A percentile compares a stretch with the other conserved stretches of the same genome.
Conservation (phyloP, 2,113 vertebrate species). For the Dendrocopos noguchii region DNA sequence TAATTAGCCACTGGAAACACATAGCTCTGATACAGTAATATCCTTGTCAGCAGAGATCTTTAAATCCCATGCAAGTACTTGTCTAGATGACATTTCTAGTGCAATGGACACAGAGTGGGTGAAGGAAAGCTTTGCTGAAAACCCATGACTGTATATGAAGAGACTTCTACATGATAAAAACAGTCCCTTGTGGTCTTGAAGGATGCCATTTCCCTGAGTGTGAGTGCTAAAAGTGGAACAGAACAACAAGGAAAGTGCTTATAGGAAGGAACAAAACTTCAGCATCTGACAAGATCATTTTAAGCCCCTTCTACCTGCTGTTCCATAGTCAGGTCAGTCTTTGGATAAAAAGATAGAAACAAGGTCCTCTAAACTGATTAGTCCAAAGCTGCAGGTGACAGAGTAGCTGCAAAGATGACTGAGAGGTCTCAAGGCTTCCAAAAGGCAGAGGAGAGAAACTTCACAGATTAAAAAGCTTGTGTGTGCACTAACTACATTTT, state of each 20-base stretch:
- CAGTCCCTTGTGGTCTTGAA: neutral
- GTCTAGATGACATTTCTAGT: neutral
- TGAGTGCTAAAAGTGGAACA: neutral
- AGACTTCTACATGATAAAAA: neutral
- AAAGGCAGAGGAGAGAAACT: neutral
- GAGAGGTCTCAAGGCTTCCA: neutral
- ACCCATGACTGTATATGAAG: neutral
- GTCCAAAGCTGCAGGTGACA: neutral
- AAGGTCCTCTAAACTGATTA: neutral
- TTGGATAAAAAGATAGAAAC: neutral
- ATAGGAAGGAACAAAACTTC: neutral
- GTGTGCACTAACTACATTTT: neutral
- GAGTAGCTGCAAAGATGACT: neutral
- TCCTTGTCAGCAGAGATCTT: neutral
- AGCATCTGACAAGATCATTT: fast-evolving
- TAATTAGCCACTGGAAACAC: neutral
- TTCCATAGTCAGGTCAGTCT: neutral
- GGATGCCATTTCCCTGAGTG: neutral
- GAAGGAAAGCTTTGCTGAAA: neutral
- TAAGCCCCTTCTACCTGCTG: neutral
- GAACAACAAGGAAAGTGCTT: neutral
- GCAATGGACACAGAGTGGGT: neutral
- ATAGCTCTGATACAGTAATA: neutral
- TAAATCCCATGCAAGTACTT: neutral
- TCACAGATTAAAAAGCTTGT: neutral